Base-by-base conservation (phyloP, 2,888 invertebrate genomes). In the Euphydryas editha region DNA sequence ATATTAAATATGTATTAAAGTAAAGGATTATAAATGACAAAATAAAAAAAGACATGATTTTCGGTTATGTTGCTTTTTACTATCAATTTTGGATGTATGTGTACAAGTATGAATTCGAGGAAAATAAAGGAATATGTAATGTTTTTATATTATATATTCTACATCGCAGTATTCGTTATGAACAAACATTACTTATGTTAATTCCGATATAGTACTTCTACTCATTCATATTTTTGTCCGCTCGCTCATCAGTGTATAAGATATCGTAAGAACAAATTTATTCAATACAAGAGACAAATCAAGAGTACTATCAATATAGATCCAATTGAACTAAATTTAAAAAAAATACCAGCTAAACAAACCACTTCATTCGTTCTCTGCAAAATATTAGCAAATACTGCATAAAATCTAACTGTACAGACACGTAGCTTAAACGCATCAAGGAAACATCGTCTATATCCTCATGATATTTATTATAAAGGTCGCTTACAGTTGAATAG, bases 61-160 rank as follows among this genome's bases (percentile, higher is more conserved):
- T 92, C 87, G 90, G 91, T 92, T 92, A 92, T 89, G 92, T 92
- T 91, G 90, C 87, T 89, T 91, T 91, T 92, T 92, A 92, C 92
- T 92, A 92, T 91, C 90, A 92, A 92, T 92, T 91, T 92, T 90
- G 87, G 90, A 92, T 92, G 90, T 88, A 90, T 87, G 91, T 91
- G 90, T 92, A 92, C 91, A 92, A 89, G 88, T 89, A 91, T 90
- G 90, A 92, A 86, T 88, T 90, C 86, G 88, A 92, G 87, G 89
- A 91, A 91, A 92, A 90, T 86, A 92, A 91, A 92, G 90, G 87
- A 86, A 89, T 90, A 92, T 84, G 86, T 88, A 87, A 90, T 87
- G 88, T 87, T 90, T 87, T 86, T 88, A 87, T 83, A 81, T 80
- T 86, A 75, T 87, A 88, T 88, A 91, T 85, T 90, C 92, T 92